These are phyloP conservation scores for Callimorpha dominula DNA, from an alignment of 2,888 invertebrate species.

Conservation along the genomic window DNA sequence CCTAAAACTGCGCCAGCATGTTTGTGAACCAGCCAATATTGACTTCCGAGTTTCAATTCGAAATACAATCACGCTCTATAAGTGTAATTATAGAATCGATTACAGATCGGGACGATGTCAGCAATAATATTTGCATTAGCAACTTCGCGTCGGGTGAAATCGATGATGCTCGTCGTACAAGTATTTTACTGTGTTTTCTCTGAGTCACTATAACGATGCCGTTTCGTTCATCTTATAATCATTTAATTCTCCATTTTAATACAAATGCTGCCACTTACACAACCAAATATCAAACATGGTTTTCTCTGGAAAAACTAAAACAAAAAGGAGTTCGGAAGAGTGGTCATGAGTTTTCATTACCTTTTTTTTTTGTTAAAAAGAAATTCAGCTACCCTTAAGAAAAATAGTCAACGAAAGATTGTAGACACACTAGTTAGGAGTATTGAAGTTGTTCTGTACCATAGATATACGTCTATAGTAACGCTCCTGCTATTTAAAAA, in stretches of 20 bases:
- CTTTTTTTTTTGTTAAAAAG: not conserved
- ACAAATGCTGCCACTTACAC: not conserved
- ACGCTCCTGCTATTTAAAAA: too few species aligned
- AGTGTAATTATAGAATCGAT: constrained; percentile 45
- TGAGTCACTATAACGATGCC: constrained; percentile 5
- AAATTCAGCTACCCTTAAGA: too few species aligned
- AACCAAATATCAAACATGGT: not conserved
- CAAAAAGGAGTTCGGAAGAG: not conserved
- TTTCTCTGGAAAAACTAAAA: not conserved
- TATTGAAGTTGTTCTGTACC: too few species aligned
- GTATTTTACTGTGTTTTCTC: constrained; percentile 22
- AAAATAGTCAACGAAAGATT: not conserved
- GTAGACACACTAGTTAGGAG: not conserved
- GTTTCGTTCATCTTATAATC: not conserved
- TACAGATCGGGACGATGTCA: constrained; percentile 38
- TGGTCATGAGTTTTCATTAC: not conserved
- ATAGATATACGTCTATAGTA: too few species aligned
- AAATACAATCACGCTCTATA: constrained; percentile 33
- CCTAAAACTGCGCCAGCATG: not conserved
- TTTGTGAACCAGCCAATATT: constrained; percentile 14
- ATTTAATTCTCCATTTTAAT: not conserved
- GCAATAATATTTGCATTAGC: constrained; percentile 48
- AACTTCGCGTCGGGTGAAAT: constrained; percentile 28
- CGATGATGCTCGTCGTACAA: constrained; percentile 20
- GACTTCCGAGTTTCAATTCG: constrained; percentile 23